Percentiles rank a stretch among this genome's conserved stretches.
Evolutionary conservation across 2,888 invertebrate genomes (phyloP).

Genomic region (Drosophila quinaria): DNA sequence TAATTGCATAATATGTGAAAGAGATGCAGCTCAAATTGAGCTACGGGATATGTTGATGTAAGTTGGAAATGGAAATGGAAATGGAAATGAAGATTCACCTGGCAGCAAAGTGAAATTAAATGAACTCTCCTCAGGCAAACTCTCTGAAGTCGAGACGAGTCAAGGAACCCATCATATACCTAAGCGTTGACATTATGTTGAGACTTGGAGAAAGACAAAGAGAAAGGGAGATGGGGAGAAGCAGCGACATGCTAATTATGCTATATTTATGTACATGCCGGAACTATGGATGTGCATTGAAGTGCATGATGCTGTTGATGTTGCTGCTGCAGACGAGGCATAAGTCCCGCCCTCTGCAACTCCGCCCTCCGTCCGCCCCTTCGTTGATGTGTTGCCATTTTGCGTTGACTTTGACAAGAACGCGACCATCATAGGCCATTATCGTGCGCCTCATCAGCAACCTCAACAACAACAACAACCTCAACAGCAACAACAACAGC

Average conservation of each 20-base stretch:
- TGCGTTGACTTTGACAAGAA: constrained; percentile 77
- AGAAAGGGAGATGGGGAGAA: not conserved
- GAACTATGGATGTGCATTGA: constrained; percentile 68
- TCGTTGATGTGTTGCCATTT: constrained; percentile 52
- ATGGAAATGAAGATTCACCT: constrained; percentile 26
- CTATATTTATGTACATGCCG: constrained; percentile 68
- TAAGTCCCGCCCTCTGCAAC: constrained; percentile 16
- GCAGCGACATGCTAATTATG: constrained; percentile 75
- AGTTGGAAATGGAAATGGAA: constrained; percentile 12
- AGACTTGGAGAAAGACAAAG: constrained; percentile 20
- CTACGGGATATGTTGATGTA: not conserved
- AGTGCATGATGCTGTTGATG: constrained; percentile 55
- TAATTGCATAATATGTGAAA: constrained; percentile 56
- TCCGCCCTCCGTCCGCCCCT: not conserved
- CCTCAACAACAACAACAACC: constrained; percentile 46
- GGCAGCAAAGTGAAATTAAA: constrained; percentile 68
- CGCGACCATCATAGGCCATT: constrained; percentile 74
- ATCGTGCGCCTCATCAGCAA: constrained; percentile 72
- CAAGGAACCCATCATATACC: constrained; percentile 75
- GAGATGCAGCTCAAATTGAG: constrained; percentile 20
- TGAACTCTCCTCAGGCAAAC: constrained; percentile 54
- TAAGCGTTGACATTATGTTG: constrained; percentile 62
- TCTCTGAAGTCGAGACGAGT: constrained; percentile 47
- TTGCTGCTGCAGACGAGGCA: constrained; percentile 33
- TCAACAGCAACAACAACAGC: constrained; percentile 41